Percentiles rank a stretch among this genome's conserved stretches.
Evolutionary conservation across 2,113 vertebrate genomes (phyloP).

Genomic region (Ochotona princeps): DNA sequence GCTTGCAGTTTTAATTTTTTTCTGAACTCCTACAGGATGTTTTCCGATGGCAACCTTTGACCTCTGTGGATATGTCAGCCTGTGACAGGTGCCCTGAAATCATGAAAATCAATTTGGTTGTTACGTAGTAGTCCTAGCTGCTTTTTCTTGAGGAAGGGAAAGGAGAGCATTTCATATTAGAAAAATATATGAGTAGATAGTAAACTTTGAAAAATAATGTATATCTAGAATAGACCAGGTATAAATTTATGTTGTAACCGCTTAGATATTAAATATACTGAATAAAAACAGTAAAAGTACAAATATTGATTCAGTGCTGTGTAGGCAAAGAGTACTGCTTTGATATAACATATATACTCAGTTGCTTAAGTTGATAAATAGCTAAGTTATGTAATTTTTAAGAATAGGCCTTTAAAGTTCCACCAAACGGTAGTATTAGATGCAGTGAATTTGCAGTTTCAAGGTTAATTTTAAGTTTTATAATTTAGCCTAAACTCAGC

Average conservation of each 20-base stretch:
- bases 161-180: neutral
- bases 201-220: slow-evolving; percentile 31
- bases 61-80: neutral
- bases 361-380: neutral
- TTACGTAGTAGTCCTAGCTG: slow-evolving; percentile 1
- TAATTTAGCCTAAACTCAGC: neutral
- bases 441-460: neutral
- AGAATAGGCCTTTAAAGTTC: slow-evolving; percentile 4
- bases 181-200: slow-evolving; percentile 12
- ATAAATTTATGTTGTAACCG: slow-evolving; percentile 18
- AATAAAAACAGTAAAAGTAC: slow-evolving; percentile 10
- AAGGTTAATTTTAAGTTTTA: slow-evolving; percentile 28
- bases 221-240: slow-evolving; percentile 21
- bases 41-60: slow-evolving; percentile 42
- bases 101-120: slow-evolving; percentile 47
- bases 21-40: neutral
- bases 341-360: neutral
- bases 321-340: slow-evolving; percentile 14
- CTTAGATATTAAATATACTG: slow-evolving; percentile 16
- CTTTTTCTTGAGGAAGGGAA: slow-evolving; percentile 29
- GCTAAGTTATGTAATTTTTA: slow-evolving; percentile 39
- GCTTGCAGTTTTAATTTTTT: slow-evolving; percentile 40
- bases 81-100: slow-evolving; percentile 50
- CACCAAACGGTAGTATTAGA: neutral
- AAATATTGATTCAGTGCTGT: slow-evolving; percentile 6